Conservation (phyloP, 2,113 vertebrate species). For the Rhabdornis inornatus region DNA sequence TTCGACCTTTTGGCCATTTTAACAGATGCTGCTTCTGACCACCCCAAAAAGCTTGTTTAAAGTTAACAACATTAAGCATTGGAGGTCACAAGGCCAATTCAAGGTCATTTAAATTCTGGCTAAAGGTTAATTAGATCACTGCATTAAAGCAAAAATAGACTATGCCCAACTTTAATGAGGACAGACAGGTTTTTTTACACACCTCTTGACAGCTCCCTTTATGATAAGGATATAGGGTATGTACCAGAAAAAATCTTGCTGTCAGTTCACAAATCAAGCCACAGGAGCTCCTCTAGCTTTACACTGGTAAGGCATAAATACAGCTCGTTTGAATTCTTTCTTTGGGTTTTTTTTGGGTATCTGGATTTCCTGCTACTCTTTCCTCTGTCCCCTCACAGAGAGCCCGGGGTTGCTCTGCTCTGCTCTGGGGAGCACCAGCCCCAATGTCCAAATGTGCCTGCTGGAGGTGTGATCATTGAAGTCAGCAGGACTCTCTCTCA, state of each 20-base stretch:
- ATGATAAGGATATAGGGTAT: neutral
- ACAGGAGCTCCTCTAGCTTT: neutral
- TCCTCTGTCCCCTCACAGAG: neutral
- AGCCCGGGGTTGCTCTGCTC: neutral
- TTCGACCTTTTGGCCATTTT: slow-evolving; percentile 78
- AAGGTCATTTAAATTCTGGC: slow-evolving; percentile 81
- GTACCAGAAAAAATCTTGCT: neutral
- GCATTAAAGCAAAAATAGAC: slow-evolving; percentile 76
- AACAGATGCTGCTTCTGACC: slow-evolving; percentile 76
- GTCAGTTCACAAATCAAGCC: neutral
- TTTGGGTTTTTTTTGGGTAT: neutral
- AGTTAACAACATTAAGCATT: slow-evolving; percentile 80
- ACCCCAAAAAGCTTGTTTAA: slow-evolving; percentile 76
- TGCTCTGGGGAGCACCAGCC: neutral
- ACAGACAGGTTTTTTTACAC: slow-evolving; percentile 43
- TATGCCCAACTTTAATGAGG: slow-evolving; percentile 68
- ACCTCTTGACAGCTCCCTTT: slow-evolving; percentile 13
- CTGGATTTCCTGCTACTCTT: rapidly evolving
- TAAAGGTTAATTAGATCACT: slow-evolving; percentile 87
- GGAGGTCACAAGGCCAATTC: slow-evolving; percentile 76
- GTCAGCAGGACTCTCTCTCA: neutral
- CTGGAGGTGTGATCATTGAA: neutral
- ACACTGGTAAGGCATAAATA: neutral
- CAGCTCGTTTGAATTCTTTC: neutral
- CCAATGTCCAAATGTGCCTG: rapidly evolving